phyloP scores from a whole-genome alignment of 2,888 invertebrate species.

The Teleogryllus oceanicus region DNA sequence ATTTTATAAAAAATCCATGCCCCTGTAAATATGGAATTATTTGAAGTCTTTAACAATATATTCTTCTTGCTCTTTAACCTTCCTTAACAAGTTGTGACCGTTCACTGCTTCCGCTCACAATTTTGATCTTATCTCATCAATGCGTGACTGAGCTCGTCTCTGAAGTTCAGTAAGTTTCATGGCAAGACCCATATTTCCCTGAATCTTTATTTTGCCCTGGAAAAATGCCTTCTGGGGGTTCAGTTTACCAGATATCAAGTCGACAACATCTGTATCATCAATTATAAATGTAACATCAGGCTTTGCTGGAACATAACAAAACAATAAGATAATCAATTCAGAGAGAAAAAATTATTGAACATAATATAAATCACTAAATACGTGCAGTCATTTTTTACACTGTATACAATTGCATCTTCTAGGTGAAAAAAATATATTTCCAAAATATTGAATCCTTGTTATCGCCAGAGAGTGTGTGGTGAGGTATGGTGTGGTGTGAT shows the following conservation, averaged over 20 bases:
- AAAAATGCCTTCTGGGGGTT: constrained; percentile 95
- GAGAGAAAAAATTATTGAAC: neutral
- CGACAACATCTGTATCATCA: constrained; percentile 82
- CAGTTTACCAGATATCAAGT: constrained; percentile 83
- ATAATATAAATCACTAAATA: too few species aligned
- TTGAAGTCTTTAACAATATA: too few species aligned
- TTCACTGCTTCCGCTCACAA: constrained; percentile 48
- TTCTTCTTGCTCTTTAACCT: too few species aligned
- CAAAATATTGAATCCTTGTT: too few species aligned
- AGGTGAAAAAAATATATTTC: too few species aligned
- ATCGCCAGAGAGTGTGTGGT: too few species aligned
- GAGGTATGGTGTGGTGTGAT: too few species aligned
- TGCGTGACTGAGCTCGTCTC: constrained; percentile 66
- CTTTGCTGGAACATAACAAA: constrained; percentile 58
- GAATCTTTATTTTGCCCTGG: constrained; percentile 93
- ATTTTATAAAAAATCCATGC: too few species aligned
- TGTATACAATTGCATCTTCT: too few species aligned
- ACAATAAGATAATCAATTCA: neutral
- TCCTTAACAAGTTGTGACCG: too few species aligned
- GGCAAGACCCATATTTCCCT: constrained; percentile 94
- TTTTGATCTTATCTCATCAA: constrained; percentile 70
- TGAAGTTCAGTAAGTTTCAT: constrained; percentile 89
- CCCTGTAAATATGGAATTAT: too few species aligned
- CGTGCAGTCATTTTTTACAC: too few species aligned
- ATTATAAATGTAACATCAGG: constrained; percentile 87